Percentiles rank a stretch among this genome's conserved stretches.
phyloP scores from a whole-genome alignment of 2,888 invertebrate species.

The Ceratothoa steindachneri region DNA sequence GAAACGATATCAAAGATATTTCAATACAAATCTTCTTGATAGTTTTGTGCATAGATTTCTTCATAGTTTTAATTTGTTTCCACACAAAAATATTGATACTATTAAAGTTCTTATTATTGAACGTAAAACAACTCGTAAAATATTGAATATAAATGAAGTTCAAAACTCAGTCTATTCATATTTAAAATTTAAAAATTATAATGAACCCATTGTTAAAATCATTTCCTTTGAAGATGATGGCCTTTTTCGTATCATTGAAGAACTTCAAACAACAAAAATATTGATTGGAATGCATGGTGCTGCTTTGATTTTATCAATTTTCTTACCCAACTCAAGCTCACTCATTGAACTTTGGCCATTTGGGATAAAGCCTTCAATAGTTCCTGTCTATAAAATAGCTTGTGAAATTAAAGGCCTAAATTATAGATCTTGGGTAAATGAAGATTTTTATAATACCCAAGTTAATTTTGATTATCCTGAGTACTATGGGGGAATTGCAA shows the following conservation, averaged over 20 bases:
- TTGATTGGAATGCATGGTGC: constrained; percentile 29
- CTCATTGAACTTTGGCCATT: constrained; percentile 31
- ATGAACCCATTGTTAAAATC: not conserved
- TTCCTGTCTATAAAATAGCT: constrained; percentile 21
- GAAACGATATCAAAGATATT: not conserved
- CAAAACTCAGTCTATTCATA: not conserved
- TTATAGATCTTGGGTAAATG: constrained; percentile 29
- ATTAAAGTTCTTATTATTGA: constrained; percentile 13
- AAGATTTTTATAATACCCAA: constrained; percentile 21
- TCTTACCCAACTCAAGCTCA: constrained; percentile 20
- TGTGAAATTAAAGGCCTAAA: constrained; percentile 21
- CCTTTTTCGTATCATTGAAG: constrained; percentile 2
- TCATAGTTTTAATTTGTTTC: not conserved
- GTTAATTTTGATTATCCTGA: constrained; percentile 22
- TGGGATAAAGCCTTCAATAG: constrained; percentile 22
- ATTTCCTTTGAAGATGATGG: constrained; percentile 18
- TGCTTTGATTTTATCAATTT: constrained; percentile 23
- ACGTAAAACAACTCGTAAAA: constrained; percentile 23
- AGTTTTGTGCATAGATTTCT: not conserved
- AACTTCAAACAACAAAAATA: constrained; percentile 4
- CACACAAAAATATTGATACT: not conserved
- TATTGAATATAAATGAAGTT: constrained; percentile 27
- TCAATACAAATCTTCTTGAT: not conserved
- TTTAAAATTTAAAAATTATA: not conserved
- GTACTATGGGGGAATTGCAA: constrained; percentile 19